Evolutionary conservation across 2,113 vertebrate species (phyloP), one percentile per base, ranked within the genome.

Genomic region (Chascanopsetta lugubris): DNA sequence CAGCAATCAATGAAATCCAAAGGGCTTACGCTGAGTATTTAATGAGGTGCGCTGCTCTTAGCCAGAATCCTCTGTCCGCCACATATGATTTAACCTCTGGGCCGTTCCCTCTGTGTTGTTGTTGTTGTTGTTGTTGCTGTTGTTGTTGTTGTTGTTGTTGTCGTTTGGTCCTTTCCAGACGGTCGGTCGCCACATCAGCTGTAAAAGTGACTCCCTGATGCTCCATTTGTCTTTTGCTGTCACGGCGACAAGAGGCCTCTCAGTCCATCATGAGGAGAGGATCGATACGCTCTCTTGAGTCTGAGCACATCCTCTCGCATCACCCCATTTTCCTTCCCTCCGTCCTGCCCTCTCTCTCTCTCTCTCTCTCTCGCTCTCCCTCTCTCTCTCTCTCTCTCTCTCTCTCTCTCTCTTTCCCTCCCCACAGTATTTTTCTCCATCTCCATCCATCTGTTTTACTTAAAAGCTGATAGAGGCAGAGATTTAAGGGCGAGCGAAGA

Each of bases 11-110:
- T 87, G 66, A 82, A 88, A 82, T 70, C 82, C 83, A 75, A 61
- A 75, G 75, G 68, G 85, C 82, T 90, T 89, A 88, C 3, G 46
- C 68, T 75, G 82, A 87, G 82, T 79, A 86, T 82, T 81, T 88
- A 83, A 88, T 88, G 75, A 90, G 84, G 79, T 79, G 60, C 61
- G 5, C 62, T 58, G 70, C 57, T 75, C 67, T 81, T 59, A 72
- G 80, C 61, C 8, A 3, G 48, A 75, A 66, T 54, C 69, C 64
- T 63, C 60, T 48, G 38, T 20, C 69, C 77, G 27, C 22, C 77
- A 50, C 54, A 69, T 57, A 55, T 21, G 36, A 10, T 74, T 73
- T 72, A 80, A 82, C 74, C 71, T 79, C 69, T 80, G 2, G 51
- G 66, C 71, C 60, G 18, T 66, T 73, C n/a, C n/a, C n/a, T n/a